These are phyloP conservation scores for Chaetodon auriga DNA, from an alignment of 2,113 vertebrate species.

Conservation along the genomic window DNA sequence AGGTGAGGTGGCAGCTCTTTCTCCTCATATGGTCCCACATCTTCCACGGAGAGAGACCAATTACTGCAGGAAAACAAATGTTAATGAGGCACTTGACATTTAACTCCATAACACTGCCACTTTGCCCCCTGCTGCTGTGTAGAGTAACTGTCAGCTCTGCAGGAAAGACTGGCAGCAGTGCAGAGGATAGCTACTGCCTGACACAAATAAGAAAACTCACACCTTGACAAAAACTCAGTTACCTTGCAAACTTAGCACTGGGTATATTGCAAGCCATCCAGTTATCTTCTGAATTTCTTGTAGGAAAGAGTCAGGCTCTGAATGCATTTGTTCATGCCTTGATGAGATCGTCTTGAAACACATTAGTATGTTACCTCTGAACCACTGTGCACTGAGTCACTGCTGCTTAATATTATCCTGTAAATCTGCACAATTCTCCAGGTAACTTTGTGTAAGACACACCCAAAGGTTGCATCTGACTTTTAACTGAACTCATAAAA, in stretches of 20 bases:
- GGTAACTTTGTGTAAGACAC: constrained; percentile 1
- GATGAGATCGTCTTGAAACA: not conserved
- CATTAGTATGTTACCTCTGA: not conserved
- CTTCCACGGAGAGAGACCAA: constrained; percentile 51
- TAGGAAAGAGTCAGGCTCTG: not conserved
- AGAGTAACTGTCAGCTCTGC: constrained; percentile 58
- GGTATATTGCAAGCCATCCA: not conserved
- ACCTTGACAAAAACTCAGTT: constrained; percentile 6
- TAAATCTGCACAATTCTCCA: no score
- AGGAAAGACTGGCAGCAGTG: constrained; percentile 38
- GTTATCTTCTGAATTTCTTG: not conserved
- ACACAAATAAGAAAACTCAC: constrained; percentile 31
- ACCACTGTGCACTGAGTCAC: not conserved
- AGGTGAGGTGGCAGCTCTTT: constrained; percentile 29
- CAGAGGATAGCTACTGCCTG: not conserved
- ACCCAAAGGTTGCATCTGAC: not conserved
- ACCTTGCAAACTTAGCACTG: not conserved
- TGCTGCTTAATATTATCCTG: not conserved
- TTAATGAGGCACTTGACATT: constrained; percentile 86
- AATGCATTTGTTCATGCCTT: not conserved
- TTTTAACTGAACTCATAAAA: not conserved
- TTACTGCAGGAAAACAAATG: constrained; percentile 73
- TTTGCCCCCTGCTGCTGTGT: constrained; percentile 72
- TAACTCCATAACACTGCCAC: constrained; percentile 70
- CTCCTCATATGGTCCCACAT: constrained; percentile 10